Percentiles rank a stretch among this genome's conserved stretches.
phyloP scores from a whole-genome alignment of 2,888 invertebrate genomes.

The Gymnocheta viridis region DNA sequence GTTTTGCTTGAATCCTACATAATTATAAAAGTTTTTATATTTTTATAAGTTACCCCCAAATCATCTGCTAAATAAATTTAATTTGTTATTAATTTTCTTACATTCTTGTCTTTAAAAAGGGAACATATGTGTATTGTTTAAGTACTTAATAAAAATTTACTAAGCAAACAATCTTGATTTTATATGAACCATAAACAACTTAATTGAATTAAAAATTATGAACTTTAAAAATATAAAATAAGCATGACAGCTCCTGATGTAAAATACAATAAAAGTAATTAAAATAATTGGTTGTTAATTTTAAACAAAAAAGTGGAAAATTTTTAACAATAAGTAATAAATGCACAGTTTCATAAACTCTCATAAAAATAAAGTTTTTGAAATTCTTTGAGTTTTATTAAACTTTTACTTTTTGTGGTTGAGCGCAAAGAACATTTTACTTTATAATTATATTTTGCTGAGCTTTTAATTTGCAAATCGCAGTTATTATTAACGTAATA shows the following conservation, averaged over 20 bases:
- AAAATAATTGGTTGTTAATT: background rate
- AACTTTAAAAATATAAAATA: background rate
- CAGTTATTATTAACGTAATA: too few relatives aligned
- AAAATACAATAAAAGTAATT: background rate
- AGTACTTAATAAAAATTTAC: slow-evolving; percentile 1
- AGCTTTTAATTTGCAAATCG: background rate
- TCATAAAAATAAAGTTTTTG: too few relatives aligned
- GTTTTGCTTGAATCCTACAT: background rate
- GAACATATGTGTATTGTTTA: slow-evolving; percentile 26
- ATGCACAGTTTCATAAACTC: too few relatives aligned
- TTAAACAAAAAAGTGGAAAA: slow-evolving; percentile 50
- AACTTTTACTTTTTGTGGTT: background rate
- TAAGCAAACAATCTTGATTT: background rate
- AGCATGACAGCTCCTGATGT: background rate
- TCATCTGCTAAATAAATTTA: background rate
- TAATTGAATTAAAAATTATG: background rate
- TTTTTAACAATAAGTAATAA: slow-evolving; percentile 26
- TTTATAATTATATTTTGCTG: too few relatives aligned
- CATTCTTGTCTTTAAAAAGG: background rate
- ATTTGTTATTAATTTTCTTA: background rate
- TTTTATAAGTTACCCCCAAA: background rate
- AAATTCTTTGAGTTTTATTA: too few relatives aligned
- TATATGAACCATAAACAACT: background rate
- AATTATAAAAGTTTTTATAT: background rate
- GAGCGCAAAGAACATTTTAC: background rate